Evolutionary conservation across 2,113 vertebrate genomes (phyloP).

Genomic region (Cygnus buccinator): DNA sequence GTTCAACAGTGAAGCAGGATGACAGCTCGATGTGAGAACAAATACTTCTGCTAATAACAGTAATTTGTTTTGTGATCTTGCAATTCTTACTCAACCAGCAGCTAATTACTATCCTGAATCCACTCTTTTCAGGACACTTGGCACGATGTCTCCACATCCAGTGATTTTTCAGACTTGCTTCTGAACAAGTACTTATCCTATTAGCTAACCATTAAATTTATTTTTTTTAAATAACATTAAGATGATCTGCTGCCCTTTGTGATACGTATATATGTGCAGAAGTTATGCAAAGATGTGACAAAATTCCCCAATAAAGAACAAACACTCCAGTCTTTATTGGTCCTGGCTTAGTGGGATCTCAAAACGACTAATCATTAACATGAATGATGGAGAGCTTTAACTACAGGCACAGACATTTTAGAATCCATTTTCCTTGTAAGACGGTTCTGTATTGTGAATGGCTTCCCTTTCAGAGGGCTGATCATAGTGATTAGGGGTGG

Average conservation of each 20-base stretch:
- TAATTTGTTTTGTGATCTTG: constrained; percentile 53
- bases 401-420: neutral
- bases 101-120: constrained; percentile 46
- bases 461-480: neutral
- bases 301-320: neutral
- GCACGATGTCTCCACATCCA: neutral
- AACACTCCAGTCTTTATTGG: neutral
- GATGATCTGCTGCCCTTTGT: neutral
- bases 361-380: neutral
- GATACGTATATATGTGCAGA: neutral
- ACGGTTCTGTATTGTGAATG: neutral
- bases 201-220: neutral
- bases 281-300: neutral
- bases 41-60: constrained; percentile 43
- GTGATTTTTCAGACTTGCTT: neutral
- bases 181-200: neutral
- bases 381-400: neutral
- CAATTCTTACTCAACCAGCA: constrained; percentile 21
- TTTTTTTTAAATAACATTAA: neutral
- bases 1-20: neutral
- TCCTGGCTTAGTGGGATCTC: neutral
- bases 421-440: neutral
- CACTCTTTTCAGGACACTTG: constrained; percentile 6
- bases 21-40: constrained; percentile 8
- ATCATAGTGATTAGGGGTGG: neutral